phyloP scores from a whole-genome alignment of 2,888 invertebrate species.

The Eupithecia pulchellata region DNA sequence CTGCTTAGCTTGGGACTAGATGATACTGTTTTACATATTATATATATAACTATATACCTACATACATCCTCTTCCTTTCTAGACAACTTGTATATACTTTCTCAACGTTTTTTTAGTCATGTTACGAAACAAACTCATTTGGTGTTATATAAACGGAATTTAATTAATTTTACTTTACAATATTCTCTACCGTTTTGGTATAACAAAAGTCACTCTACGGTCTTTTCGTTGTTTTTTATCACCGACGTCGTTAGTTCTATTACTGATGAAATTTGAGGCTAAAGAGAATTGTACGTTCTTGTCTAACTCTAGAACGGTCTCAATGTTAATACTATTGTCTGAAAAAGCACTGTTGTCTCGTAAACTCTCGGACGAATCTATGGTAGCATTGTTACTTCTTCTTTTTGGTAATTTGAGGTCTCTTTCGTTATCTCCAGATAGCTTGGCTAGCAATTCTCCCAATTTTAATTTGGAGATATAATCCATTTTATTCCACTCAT shows the following conservation, averaged over 20 bases:
- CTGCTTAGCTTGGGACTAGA: too few relatives aligned
- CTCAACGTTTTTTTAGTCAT: too few relatives aligned
- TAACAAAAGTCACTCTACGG: too few relatives aligned
- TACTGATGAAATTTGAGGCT: neutral
- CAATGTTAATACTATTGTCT: conserved; percentile 8
- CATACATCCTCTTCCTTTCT: too few relatives aligned
- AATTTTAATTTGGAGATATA: neutral
- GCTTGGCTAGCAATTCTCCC: neutral
- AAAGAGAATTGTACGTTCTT: neutral
- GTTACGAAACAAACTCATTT: too few relatives aligned
- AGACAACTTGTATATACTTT: too few relatives aligned
- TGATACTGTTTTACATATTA: too few relatives aligned
- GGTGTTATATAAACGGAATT: too few relatives aligned
- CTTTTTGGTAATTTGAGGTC: neutral
- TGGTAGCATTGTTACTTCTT: neutral
- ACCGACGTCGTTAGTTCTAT: neutral
- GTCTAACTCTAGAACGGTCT: neutral
- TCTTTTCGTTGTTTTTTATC: neutral
- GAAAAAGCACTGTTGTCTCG: neutral
- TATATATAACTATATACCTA: too few relatives aligned
- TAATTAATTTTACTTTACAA: too few relatives aligned
- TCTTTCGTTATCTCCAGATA: neutral
- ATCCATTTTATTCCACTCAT: conserved; percentile 22
- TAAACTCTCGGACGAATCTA: neutral
- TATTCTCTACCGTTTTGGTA: too few relatives aligned